Conservation (phyloP, 1,140 invertebrate genomes). For the Globodera ellingtonae region DNA sequence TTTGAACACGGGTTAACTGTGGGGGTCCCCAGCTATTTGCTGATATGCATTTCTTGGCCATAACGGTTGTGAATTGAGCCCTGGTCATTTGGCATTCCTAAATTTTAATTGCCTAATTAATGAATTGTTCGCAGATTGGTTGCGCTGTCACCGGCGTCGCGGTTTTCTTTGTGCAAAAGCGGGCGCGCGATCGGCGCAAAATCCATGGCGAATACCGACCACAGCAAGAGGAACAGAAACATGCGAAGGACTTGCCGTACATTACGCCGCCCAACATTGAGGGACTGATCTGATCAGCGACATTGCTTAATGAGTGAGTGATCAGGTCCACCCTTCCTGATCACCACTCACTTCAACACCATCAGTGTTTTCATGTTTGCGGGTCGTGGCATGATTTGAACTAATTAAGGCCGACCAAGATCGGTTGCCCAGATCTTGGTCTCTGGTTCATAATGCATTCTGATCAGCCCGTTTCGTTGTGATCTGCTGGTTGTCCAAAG, state of each 20-base stretch:
- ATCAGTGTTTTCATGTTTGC: no score
- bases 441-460: no score
- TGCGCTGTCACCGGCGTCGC: neutral
- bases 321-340: neutral
- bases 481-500: no score
- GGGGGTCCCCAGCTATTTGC: no score
- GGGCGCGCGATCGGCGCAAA: conserved; percentile 7
- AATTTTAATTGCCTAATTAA: neutral
- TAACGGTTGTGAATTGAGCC: neutral
- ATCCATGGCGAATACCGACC: conserved; percentile 59
- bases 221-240: conserved; percentile 59
- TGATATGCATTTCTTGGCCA: no score
- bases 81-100: neutral
- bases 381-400: no score
- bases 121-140: neutral
- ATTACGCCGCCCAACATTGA: conserved; percentile 60
- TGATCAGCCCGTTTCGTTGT: no score
- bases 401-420: no score
- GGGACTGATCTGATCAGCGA: conserved; percentile 47
- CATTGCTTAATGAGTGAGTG: neutral
- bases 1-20: no score
- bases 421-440: no score
- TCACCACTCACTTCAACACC: neutral
- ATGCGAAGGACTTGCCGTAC: conserved; percentile 62
- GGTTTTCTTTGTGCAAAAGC: neutral